These are phyloP conservation scores for Drosophila kokeensis DNA, from an alignment of 2,888 invertebrate genomes.

Conservation along the genomic window DNA sequence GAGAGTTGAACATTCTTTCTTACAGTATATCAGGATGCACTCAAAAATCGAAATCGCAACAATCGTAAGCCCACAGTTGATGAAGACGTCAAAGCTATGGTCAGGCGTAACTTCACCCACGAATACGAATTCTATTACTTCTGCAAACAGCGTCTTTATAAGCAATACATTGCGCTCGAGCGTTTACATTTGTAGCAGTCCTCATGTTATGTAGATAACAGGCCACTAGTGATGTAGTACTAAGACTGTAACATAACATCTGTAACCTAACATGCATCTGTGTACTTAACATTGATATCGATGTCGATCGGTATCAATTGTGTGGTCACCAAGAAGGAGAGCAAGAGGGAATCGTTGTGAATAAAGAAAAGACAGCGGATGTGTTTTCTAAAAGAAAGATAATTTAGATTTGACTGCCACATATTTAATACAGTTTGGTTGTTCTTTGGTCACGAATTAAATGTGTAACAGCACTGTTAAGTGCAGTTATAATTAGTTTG, in stretches of 20 bases:
- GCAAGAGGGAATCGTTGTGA: no score
- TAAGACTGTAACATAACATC: no score
- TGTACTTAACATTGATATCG: no score
- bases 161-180: slow-evolving; percentile 86
- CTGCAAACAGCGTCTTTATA: slow-evolving; percentile 92
- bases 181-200: not conserved
- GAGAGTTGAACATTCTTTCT: slow-evolving; percentile 21
- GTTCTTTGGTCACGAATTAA: not conserved
- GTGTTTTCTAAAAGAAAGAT: no score
- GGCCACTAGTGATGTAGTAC: no score
- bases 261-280: no score
- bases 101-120: slow-evolving; percentile 93
- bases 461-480: not conserved
- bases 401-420: no score
- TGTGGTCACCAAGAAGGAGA: no score
- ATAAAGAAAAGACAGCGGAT: no score
- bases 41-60: slow-evolving; percentile 91
- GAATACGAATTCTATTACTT: slow-evolving; percentile 96
- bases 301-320: no score
- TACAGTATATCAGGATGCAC: slow-evolving; percentile 71
- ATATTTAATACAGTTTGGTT: not conserved
- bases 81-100: slow-evolving; percentile 92
- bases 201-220: no score
- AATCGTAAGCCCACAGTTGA: slow-evolving; percentile 93
- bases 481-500: not conserved